Evolutionary conservation across 2,888 invertebrate species (phyloP).

Genomic region (Bellardia bayeri): DNA sequence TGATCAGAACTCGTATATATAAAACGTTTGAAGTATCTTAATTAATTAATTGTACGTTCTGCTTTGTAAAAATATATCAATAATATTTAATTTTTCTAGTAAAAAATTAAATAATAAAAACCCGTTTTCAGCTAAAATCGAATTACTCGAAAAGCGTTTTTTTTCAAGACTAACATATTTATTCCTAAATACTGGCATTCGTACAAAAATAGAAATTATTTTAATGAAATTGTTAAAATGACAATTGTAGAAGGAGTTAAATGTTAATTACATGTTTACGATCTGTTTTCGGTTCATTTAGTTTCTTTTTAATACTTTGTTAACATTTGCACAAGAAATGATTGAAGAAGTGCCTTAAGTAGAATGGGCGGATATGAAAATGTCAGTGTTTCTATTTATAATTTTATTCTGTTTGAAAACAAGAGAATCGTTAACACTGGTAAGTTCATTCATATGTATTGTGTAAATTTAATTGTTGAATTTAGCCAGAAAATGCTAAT

Average conservation of each 20-base stretch:
- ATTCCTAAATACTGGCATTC: not conserved
- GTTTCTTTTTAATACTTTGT: no score
- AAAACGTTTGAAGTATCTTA: no score
- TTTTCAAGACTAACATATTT: no score
- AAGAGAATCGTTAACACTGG: conserved; percentile 7
- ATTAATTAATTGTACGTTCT: no score
- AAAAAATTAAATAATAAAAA: no score
- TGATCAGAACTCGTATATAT: no score
- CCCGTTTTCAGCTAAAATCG: no score
- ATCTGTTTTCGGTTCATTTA: conserved; percentile 16
- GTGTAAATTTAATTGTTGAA: not conserved
- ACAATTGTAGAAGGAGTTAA: conserved; percentile 31
- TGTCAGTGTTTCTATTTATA: conserved; percentile 10
- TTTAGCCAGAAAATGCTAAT: not conserved
- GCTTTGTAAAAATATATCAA: no score
- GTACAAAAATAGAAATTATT: not conserved
- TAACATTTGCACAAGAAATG: not conserved
- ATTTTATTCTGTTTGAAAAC: conserved; percentile 11
- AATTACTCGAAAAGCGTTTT: no score
- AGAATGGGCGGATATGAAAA: conserved; percentile 18
- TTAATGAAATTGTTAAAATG: conserved; percentile 45
- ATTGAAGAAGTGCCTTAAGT: not conserved
- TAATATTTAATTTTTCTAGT: no score
- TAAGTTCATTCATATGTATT: not conserved
- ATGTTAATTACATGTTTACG: conserved; percentile 45